phyloP scores from a whole-genome alignment of 2,888 invertebrate species.

The Netelia fuscicornis region DNA sequence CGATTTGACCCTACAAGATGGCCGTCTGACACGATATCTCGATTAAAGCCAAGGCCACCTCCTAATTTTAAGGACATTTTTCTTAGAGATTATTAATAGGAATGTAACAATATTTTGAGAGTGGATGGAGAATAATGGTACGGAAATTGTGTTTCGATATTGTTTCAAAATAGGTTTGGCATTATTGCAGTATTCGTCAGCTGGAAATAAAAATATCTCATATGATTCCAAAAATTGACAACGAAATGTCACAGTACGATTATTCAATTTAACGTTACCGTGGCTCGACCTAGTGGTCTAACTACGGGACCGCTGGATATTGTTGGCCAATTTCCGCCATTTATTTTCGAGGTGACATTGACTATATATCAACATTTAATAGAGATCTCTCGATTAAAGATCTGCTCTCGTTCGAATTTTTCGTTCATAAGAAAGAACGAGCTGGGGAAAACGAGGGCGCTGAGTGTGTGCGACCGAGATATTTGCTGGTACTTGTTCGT shows the following conservation, averaged over 20 bases:
- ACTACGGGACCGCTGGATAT: neutral
- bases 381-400: neutral
- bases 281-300: no score
- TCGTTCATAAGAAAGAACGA: slow-evolving; percentile 2
- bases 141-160: neutral
- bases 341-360: neutral
- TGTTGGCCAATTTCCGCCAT: neutral
- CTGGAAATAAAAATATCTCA: no score
- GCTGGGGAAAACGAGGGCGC: slow-evolving; percentile 15
- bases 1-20: no score
- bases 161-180: neutral
- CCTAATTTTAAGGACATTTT: neutral
- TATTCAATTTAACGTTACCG: no score
- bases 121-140: neutral
- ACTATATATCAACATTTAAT: neutral
- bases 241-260: no score
- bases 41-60: neutral
- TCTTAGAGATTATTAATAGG: neutral
- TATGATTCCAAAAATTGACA: no score
- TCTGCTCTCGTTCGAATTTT: slow-evolving; percentile 26
- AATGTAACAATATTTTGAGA: neutral
- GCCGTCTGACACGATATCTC: no score
- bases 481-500: slow-evolving; percentile 45
- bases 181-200: no score
- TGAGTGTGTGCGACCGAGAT: slow-evolving; percentile 11